Evolutionary conservation across 2,113 vertebrate species (phyloP), one percentile per base, ranked within the genome.

Genomic region (Leucosticte australis): DNA sequence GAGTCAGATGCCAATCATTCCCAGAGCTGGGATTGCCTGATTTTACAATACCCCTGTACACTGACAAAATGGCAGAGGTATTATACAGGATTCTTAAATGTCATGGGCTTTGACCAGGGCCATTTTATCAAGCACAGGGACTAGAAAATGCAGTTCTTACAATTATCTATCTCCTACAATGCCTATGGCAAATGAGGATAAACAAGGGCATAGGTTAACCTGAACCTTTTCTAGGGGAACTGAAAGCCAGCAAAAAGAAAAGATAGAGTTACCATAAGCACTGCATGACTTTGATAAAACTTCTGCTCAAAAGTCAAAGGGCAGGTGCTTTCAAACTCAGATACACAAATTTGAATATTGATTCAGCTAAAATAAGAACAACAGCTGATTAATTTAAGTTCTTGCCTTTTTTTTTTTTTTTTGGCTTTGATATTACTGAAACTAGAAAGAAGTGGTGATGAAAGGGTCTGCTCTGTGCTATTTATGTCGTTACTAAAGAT

Each of bases 291-390:
- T 65, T 49, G 49, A 65, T 73, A 60, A 81, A 82, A 63, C 56
- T 67, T 87, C 26, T 27, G 3, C 52, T 86, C 13, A 7, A 28
- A 68, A 91, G 73, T 56, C 56, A 89, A 87, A 92, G 80, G 41
- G 23, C 24, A 64, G 33, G 5, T 76, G 15, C 37, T 92, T 90
- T 81, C 24, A 93, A 89, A 63, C 9, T 31, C 63, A 86, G 44
- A 89, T 28, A 59, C 12, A 49, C 2, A 3, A 73, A 82, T 91
- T 13, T 93, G 74, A 85, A 69, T 90, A 93, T 73, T 82, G 78
- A 91, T 90, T 95, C 41, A 41, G 26, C 57, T 87, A 44, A 89
- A 87, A 52, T 82, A 75, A 87, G 84, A 95, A 71, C 17, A 89
- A 49, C 13, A 50, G 27, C 23, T 87, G 60, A 93, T 89, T 78